Evolutionary conservation across 2,888 invertebrate genomes (phyloP).

Genomic region (Hoplodrina blanda): DNA sequence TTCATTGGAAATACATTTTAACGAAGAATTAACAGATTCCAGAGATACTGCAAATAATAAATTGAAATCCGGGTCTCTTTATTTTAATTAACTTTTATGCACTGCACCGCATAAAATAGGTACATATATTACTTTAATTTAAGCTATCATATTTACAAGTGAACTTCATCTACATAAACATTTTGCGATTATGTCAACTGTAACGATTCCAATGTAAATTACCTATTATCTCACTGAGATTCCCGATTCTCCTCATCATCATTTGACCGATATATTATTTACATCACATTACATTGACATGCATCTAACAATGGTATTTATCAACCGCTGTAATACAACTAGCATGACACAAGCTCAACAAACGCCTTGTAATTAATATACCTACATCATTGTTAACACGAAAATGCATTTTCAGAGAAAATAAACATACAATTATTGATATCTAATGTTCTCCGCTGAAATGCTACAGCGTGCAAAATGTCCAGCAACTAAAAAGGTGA

Average conservation of each 20-base stretch:
- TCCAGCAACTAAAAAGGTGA: constrained; percentile 61
- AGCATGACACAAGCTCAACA: constrained; percentile 13
- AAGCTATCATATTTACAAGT: constrained; percentile 1
- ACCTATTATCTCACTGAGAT: background rate
- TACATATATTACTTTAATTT: constrained; percentile 17
- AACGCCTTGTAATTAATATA: constrained; percentile 20
- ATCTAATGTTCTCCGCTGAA: constrained; percentile 12
- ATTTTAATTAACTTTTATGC: constrained; percentile 41
- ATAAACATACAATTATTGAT: constrained; percentile 6
- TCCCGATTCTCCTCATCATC: background rate
- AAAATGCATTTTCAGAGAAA: background rate
- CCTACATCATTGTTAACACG: constrained; percentile 16
- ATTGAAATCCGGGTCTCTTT: constrained; percentile 32
- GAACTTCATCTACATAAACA: background rate
- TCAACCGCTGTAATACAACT: constrained; percentile 23
- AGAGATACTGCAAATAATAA: constrained; percentile 38
- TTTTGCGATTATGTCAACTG: background rate
- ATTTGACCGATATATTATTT: background rate
- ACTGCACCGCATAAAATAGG: constrained; percentile 8
- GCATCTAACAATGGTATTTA: constrained; percentile 18
- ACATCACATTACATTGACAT: background rate
- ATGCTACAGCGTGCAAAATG: constrained; percentile 52
- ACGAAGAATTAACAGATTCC: constrained; percentile 29
- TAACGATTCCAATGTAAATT: background rate
- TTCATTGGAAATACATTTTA: constrained; percentile 36